A percentile compares a stretch with the other conserved stretches of the same genome.
Evolutionary conservation across 2,888 invertebrate species (phyloP).

Genomic region (Bhutanitis thaidina): DNA sequence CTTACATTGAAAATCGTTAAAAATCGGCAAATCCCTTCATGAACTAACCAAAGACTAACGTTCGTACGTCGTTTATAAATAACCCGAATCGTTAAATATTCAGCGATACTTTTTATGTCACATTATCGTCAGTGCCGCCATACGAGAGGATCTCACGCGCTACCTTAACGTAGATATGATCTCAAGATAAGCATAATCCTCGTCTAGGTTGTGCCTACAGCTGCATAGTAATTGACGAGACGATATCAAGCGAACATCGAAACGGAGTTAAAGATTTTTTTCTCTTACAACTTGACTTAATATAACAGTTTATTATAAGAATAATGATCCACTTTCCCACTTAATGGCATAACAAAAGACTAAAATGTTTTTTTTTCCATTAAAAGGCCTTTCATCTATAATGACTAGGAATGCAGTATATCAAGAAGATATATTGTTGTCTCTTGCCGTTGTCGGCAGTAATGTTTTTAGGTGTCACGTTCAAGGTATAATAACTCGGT

Average conservation of each 20-base stretch:
- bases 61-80: neutral
- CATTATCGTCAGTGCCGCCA: constrained; percentile 12
- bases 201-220: neutral
- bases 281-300: neutral
- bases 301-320: constrained; percentile 2
- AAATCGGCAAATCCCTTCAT: too few relatives aligned
- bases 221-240: constrained; percentile 9
- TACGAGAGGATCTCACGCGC: neutral
- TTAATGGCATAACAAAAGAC: constrained; percentile 1
- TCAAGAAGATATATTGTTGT: constrained; percentile 2
- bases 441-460: neutral
- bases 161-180: constrained; percentile 26
- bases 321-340: neutral
- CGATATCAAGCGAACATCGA: neutral
- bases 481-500: neutral
- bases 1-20: too few relatives aligned
- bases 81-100: neutral
- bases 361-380: neutral
- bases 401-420: neutral
- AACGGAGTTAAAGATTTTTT: constrained; percentile 5
- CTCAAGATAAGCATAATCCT: constrained; percentile 40
- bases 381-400: neutral
- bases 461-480: neutral
- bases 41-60: neutral
- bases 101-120: constrained; percentile 13